phyloP scores from a whole-genome alignment of 1,140 invertebrate species.

The Magallana gigas region DNA sequence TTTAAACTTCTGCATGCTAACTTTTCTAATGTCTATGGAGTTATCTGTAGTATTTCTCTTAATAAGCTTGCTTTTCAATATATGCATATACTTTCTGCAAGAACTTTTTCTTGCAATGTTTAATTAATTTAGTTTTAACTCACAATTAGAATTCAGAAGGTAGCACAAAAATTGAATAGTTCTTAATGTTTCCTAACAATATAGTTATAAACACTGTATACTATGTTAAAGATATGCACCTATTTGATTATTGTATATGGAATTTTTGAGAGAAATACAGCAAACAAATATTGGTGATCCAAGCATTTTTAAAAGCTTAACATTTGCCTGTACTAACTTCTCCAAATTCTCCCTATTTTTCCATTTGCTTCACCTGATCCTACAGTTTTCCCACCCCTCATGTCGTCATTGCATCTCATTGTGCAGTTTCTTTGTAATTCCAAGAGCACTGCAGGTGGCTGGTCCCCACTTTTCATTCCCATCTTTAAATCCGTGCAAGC shows the following conservation, averaged over 20 bases:
- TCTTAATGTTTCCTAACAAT: too few relatives aligned
- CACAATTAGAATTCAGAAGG: too few relatives aligned
- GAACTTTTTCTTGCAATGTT: too few relatives aligned
- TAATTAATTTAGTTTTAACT: too few relatives aligned
- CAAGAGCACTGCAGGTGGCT: background rate
- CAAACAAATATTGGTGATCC: constrained; percentile 6
- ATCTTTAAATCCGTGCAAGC: background rate
- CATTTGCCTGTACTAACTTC: background rate
- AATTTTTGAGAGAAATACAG: background rate
- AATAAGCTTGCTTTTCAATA: background rate
- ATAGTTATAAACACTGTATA: too few relatives aligned
- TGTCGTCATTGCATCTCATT: background rate
- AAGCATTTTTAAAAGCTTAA: background rate
- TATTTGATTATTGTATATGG: too few relatives aligned
- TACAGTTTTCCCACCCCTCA: background rate
- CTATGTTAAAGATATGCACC: too few relatives aligned
- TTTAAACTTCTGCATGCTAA: background rate
- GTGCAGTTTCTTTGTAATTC: background rate
- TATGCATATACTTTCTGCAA: background rate
- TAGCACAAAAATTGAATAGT: too few relatives aligned
- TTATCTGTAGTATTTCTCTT: background rate
- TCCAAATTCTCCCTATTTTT: background rate
- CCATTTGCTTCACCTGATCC: background rate
- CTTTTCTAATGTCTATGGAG: background rate
- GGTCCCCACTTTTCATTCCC: background rate